A percentile compares a stretch with the other conserved stretches of the same genome.
These are phyloP conservation scores for Himantopus leucocephalus DNA, from an alignment of 2,113 vertebrate genomes.

Conservation along the genomic window DNA sequence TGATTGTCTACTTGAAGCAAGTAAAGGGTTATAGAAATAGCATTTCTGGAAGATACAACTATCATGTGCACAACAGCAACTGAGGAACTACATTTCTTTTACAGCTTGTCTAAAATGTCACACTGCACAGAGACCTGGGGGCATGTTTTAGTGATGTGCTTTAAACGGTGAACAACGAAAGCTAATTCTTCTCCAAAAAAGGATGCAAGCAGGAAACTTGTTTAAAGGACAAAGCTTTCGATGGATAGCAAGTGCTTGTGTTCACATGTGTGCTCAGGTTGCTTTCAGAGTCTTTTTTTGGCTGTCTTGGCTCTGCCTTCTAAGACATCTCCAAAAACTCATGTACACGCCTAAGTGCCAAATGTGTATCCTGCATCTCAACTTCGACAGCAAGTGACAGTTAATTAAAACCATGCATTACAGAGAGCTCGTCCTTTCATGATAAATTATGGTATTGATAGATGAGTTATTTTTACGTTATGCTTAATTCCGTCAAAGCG, in stretches of 20 bases:
- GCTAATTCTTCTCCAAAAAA: conserved; percentile 26
- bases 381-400: neutral
- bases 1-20: neutral
- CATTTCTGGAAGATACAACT: neutral
- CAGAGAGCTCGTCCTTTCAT: neutral
- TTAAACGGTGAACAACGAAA: neutral
- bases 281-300: neutral
- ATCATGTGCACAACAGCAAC: neutral
- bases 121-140: neutral
- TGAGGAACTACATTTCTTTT: conserved; percentile 26
- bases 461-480: neutral
- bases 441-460: conserved; percentile 1
- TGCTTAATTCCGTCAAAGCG: neutral
- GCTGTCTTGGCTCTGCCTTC: neutral
- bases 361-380: neutral
- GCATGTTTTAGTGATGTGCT: conserved; percentile 3
- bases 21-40: neutral
- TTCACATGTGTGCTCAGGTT: neutral
- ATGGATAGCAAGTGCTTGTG: neutral
- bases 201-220: conserved; percentile 3
- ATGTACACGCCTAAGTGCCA: neutral
- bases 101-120: conserved; percentile 31
- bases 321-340: neutral
- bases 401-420: conserved; percentile 41
- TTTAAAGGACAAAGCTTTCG: neutral